Evolutionary conservation across 2,888 invertebrate genomes (phyloP), one percentile per base, ranked within the genome.

Genomic region (Drosophila pseudotakahashii): DNA sequence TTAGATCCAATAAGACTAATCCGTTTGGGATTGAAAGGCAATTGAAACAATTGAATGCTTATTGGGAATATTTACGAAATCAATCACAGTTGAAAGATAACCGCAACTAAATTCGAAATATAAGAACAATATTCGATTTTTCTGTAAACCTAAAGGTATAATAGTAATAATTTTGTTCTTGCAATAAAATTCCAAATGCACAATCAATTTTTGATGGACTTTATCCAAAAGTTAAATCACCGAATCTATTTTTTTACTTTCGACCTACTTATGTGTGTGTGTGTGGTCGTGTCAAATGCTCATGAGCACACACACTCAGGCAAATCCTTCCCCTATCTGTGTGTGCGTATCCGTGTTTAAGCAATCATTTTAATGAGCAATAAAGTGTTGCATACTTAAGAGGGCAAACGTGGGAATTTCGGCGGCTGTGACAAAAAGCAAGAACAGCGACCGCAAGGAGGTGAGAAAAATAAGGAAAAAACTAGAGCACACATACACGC

Each of bases 321-420:
- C 44, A 55, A 36, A 51, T 30, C 37, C 16, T 14, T 16, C 7
- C 39, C 23, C 47, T 26, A 13, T 45, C 23, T 58, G 9, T 36
- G 34, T 39, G 39, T 19, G 13, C 9, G 16, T 63, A 42, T 44
- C 47, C 64, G 37, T 64, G 55, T 66, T 55, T 66, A 67, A 55
- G 66, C 66, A 59, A 68, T 59, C 68, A 59, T 68, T 67, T 58
- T 86, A 81, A 83, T 82, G 86, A 83, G 81, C 81, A 58, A 83
- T 83, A 83, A 81, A 80, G 75, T 80, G 76, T 80, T 86, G 83
- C 86, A 78, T 70, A 77, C 83, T 82, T 80, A 63, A 74, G 63
- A 72, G 80, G 75, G 68, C 69, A 53, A 66, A 53, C 52, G 62
- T 70, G 57, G 59, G 76, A 80, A 75, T 78, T 80, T 60, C 36